These are phyloP conservation scores for Amitus sp. DNA, from an alignment of 2,888 invertebrate genomes.

Conservation along the genomic window DNA sequence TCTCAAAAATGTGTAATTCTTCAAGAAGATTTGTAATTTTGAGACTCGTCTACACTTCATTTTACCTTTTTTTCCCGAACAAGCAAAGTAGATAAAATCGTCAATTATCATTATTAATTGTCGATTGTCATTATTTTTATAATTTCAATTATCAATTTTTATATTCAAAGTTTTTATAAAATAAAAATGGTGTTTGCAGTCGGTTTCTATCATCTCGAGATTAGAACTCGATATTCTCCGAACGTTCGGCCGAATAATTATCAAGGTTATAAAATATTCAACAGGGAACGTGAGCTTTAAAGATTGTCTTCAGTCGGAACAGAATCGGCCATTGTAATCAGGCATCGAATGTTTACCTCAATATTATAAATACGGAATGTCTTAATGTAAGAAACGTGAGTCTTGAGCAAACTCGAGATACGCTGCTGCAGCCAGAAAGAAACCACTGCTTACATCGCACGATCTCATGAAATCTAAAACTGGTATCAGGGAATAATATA, in stretches of 20 bases:
- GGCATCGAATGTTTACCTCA: conserved; percentile 7
- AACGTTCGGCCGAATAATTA: neutral
- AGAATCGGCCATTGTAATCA: conserved; percentile 5
- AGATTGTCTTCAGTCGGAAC: neutral
- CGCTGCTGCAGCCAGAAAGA: conserved; percentile 1
- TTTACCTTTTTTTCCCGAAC: too few relatives aligned
- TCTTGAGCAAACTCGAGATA: conserved; percentile 21
- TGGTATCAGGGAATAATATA: conserved; percentile 6
- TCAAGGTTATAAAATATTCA: neutral
- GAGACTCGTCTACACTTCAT: too few relatives aligned
- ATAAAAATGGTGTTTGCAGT: too few relatives aligned
- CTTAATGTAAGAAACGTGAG: conserved; percentile 19
- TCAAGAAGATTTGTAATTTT: too few relatives aligned
- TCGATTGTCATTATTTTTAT: too few relatives aligned
- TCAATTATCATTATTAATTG: too few relatives aligned
- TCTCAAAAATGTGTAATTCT: too few relatives aligned
- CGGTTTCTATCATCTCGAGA: too few relatives aligned
- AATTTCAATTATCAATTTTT: too few relatives aligned
- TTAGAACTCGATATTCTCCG: too few relatives aligned
- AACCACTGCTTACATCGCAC: neutral
- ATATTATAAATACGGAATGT: conserved; percentile 11
- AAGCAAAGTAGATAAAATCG: too few relatives aligned
- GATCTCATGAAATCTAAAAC: conserved; percentile 12
- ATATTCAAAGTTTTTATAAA: too few relatives aligned
- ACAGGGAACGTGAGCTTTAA: neutral